Evolutionary conservation across 2,113 vertebrate species (phyloP).

Genomic region (Sterrhoptilus dennistouni): DNA sequence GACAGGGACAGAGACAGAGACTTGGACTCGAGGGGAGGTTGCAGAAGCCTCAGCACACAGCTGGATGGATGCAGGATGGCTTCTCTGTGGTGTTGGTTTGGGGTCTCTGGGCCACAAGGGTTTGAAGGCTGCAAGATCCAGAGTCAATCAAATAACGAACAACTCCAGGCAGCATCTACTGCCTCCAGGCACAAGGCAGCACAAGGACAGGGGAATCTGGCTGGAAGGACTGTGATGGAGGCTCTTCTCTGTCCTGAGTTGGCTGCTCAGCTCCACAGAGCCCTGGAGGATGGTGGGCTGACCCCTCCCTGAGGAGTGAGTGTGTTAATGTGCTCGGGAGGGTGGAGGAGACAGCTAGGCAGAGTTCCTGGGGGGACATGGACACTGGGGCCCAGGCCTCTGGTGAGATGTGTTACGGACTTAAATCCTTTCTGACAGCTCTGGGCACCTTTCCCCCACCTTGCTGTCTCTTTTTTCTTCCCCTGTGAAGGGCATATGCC

Average conservation of each 20-base stretch:
- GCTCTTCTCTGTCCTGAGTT: neutral
- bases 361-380: accelerated
- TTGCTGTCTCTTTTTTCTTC: neutral
- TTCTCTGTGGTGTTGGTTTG: neutral
- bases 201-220: neutral
- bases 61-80: neutral
- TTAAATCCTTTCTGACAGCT: neutral
- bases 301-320: accelerated
- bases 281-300: neutral
- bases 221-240: neutral
- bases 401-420: neutral
- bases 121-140: neutral
- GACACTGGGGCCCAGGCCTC: neutral
- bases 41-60: neutral
- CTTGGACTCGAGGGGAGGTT: neutral
- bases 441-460: neutral
- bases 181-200: accelerated
- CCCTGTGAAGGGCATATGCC: neutral
- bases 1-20: neutral
- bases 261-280: neutral
- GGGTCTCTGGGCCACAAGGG: neutral
- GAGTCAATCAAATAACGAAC: neutral
- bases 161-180: neutral
- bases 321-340: accelerated
- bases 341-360: neutral